Evolutionary conservation across 2,797 vertebrate genomes (phyloP), one percentile per base, ranked within the genome.

Genomic region (Rhodeus uyekii): DNA sequence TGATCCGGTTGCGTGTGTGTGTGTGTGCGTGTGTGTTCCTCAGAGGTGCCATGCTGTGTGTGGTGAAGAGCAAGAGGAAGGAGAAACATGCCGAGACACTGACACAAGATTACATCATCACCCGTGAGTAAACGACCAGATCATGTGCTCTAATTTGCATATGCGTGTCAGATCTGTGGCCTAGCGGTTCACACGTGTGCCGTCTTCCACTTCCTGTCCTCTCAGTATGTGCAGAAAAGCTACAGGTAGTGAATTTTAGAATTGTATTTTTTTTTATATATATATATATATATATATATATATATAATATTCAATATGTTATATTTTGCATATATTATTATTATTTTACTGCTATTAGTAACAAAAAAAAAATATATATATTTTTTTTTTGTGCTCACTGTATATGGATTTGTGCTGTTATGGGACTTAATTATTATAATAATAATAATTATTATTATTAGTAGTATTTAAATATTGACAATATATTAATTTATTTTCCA

Each of bases 21-120:
- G n/a, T n/a, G n/a, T n/a, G n/a, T n/a, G n/a, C n/a, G n/a, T n/a
- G n/a, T 82, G 27, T 82, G 46, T 22, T 55, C 77, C 85, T 5
- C 88, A 99, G 98, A 90, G 98, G 98, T 84, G 98, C 97, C 24
- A 99, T 96, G 92, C 91, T 99, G 85, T 99, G 98, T 10, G 97
- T 99, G 48, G 97, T 99, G 88, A 99, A 99, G 94, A 98, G 95
- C 88, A 93, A 97, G 89, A 91, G 95, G 84, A 99, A 99, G 90
- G 94, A 96, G 46, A 97, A 94, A 84, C 97, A 98, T 68, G 96
- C 97, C 0, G 97, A 97, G 91, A 96, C 96, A 10, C 94, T 99
- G 32, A 98, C 96, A 0, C 97, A 99, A 89, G 97, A 99, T 92
- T 99, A 99, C 89, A 98, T 99, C 92, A 99, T 99, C 91, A 99